Conservation (phyloP, 2,113 vertebrate species). For the Vanacampus margaritifer region DNA sequence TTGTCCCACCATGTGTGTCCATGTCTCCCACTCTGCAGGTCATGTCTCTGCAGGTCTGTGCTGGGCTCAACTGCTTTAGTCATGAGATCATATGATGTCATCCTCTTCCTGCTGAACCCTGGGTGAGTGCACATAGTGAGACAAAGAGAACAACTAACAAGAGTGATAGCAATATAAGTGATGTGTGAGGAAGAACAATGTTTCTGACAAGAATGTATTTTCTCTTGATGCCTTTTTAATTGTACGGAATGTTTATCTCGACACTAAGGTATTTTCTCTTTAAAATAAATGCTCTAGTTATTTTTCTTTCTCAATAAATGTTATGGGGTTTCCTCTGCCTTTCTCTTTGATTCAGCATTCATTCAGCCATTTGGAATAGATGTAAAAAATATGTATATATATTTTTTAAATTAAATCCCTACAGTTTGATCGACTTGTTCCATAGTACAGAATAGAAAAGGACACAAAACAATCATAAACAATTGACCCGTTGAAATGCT, state of each 20-base stretch:
- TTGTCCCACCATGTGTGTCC: conserved; percentile 4
- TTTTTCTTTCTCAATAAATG: neutral
- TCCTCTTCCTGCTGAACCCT: conserved; percentile 41
- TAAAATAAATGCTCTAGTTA: neutral
- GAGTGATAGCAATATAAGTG: neutral
- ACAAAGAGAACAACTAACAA: conserved; percentile 7
- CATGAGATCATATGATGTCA: conserved; percentile 79
- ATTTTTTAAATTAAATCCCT: neutral
- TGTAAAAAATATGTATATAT: no score
- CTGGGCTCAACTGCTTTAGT: conserved; percentile 64
- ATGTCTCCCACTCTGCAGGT: conserved; percentile 30
- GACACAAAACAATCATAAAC: neutral
- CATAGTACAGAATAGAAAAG: neutral
- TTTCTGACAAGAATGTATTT: neutral
- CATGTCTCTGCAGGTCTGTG: conserved; percentile 71
- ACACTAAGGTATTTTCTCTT: neutral
- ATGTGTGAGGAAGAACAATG: neutral
- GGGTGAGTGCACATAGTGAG: neutral
- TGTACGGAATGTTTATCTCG: neutral
- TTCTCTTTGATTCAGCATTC: neutral
- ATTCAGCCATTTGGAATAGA: no score
- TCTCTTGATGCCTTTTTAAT: neutral
- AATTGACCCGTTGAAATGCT: neutral
- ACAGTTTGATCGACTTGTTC: neutral
- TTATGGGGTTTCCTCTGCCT: neutral